Base-by-base conservation (phyloP, 1,140 invertebrate genomes). In the Diploscapter pachys region DNA sequence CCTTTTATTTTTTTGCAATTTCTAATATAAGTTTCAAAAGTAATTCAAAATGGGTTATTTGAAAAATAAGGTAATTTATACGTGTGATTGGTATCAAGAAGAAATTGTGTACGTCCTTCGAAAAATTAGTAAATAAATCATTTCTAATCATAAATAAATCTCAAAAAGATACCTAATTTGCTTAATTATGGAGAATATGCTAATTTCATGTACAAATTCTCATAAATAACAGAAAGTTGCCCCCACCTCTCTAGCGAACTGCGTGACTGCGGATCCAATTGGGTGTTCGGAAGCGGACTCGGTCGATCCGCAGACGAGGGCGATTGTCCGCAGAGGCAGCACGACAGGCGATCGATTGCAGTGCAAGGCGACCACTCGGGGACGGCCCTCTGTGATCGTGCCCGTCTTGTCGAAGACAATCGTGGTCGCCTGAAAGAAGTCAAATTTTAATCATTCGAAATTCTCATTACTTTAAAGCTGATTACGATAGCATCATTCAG, bases 361-460 rank as follows among this genome's bases (percentile, higher is more conserved):
- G 3, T 88, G 89, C 8, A 96, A 89, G 66, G 89, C 89, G 2
- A 93, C 90, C 5, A 96, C 92, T 66, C 90, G 89, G 0, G 95
- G 93, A 5, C 90, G 89, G 49, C 96, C 96, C 78, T 93, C 90
- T 0, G 96, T 99, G 0, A 99, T 91, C 0, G 96, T 99, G 4
- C 96, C 96, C 0, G 96, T 99, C 88, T 99, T 99, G 86, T 99
- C 96, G 87, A 99, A 98, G n/a, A 99, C 93, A 11, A 98, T 91
- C 52, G 91, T 92, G 81, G 94, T 93, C 0, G 96, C 89, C 91
- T 92, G 84, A 3, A 86, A 75, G 63, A 67, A 62, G 13, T n/a
- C 61, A 52, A 31, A 31, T 31, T 31, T 31, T 31, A 31, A 31
- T 31, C 31, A 31, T 31, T 31, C 1, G 31, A 1, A 31, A 31